phyloP scores from a whole-genome alignment of 2,113 vertebrate species.

The Rynchops niger region DNA sequence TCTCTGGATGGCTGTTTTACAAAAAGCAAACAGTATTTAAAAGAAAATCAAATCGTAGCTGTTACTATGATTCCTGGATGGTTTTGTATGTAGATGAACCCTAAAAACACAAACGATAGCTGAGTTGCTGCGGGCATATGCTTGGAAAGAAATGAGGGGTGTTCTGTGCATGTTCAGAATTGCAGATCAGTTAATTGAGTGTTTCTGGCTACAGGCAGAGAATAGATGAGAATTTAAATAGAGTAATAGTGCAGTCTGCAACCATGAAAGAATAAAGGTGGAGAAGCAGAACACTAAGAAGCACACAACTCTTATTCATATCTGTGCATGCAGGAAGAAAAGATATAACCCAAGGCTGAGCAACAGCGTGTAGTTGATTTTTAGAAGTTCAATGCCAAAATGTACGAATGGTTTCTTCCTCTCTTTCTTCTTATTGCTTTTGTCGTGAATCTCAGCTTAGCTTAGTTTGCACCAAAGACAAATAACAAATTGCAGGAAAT shows the following conservation, averaged over 20 bases:
- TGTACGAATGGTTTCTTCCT: background rate
- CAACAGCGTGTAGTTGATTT: background rate
- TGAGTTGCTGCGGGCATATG: background rate
- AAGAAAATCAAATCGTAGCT: background rate
- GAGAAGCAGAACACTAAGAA: background rate
- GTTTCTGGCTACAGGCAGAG: background rate
- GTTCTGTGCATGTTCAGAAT: background rate
- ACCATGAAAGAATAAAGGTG: background rate
- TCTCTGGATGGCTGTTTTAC: background rate
- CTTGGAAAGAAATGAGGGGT: background rate
- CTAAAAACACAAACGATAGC: background rate
- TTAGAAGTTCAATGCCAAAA: background rate
- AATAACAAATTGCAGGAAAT: background rate
- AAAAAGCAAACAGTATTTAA: background rate
- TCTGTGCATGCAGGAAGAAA: background rate
- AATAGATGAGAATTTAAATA: conserved; percentile 32
- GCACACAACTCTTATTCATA: background rate
- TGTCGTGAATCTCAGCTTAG: conserved; percentile 21
- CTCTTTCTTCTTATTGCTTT: background rate
- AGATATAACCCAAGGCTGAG: background rate
- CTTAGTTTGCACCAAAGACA: conserved; percentile 23
- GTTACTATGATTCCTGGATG: background rate
- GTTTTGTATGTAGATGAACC: background rate
- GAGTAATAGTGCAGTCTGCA: background rate
- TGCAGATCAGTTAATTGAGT: background rate